phyloP scores from a whole-genome alignment of 1,140 invertebrate species.

The Notospermus geniculatus region DNA sequence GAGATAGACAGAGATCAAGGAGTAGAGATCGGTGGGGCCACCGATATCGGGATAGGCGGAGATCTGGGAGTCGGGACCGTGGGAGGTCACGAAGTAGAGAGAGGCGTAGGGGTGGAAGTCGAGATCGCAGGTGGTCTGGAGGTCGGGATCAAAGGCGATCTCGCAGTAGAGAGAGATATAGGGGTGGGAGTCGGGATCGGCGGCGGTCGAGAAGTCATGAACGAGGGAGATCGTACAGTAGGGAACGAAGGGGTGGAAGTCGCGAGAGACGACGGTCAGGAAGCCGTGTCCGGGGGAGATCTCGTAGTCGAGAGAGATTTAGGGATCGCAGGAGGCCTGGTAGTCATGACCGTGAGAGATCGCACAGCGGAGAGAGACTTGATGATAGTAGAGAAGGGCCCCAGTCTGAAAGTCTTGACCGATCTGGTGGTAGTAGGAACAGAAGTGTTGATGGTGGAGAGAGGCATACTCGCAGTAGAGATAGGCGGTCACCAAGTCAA shows the following conservation, averaged over 20 bases:
- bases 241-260: background rate
- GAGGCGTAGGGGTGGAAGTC: conserved; percentile 13
- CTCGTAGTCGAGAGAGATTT: conserved; percentile 22
- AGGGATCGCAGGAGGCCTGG: conserved; percentile 16
- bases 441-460: conserved; percentile 6
- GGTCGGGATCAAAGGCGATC: conserved; percentile 20
- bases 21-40: conserved; percentile 13
- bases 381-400: conserved; percentile 23
- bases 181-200: conserved; percentile 10
- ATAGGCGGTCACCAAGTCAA: no score
- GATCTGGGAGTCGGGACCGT: conserved; percentile 24
- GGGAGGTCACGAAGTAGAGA: conserved; percentile 19
- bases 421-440: background rate
- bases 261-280: conserved; percentile 10
- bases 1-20: conserved; percentile 8
- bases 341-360: conserved; percentile 24
- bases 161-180: background rate
- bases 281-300: conserved; percentile 23
- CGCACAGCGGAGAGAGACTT: conserved; percentile 9
- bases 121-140: conserved; percentile 22
- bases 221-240: no score
- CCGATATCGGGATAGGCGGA: conserved; percentile 11
- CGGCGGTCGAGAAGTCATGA: background rate
- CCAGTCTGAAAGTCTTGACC: conserved; percentile 19
- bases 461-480: conserved; percentile 12